A percentile compares a stretch with the other conserved stretches of the same genome.
Conservation (phyloP, 2,888 invertebrate genomes). For the Hypsopygia costalis region DNA sequence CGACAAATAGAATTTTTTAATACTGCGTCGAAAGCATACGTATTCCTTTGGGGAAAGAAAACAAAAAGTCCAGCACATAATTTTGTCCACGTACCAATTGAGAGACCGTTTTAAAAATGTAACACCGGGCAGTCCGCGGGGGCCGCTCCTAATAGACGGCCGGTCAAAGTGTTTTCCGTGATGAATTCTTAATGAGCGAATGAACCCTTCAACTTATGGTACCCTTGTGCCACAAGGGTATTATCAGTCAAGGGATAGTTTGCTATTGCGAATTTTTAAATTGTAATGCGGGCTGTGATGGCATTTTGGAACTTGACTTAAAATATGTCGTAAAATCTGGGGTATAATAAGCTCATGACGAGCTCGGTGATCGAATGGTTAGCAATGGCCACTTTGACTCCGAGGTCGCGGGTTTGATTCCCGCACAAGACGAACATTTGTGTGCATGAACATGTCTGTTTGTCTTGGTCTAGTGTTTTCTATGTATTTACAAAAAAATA, state of each 20-base stretch:
- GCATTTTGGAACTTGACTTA: no score
- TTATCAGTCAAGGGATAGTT: conserved; percentile 22
- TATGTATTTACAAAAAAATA: no score
- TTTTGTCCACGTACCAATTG: conserved; percentile 22
- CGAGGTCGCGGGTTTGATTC: no score
- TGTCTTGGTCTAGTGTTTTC: no score
- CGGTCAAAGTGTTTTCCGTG: conserved; percentile 61
- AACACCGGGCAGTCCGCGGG: conserved; percentile 35
- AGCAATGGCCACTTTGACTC: no score
- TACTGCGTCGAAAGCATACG: not conserved
- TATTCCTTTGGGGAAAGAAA: conserved; percentile 4
- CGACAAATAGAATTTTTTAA: not conserved
- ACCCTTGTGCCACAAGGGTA: conserved; percentile 7
- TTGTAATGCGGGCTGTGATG: not conserved
- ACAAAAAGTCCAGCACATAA: conserved; percentile 17
- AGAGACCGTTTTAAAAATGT: conserved; percentile 56
- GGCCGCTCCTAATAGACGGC: conserved; percentile 50
- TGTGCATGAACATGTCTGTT: no score
- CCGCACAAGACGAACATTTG: no score
- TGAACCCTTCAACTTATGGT: conserved; percentile 59
- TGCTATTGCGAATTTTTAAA: conserved; percentile 16
- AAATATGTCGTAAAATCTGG: no score
- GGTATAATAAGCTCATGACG: no score
- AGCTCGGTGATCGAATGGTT: no score
- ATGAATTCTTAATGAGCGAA: conserved; percentile 66